Conservation (phyloP, 2,113 vertebrate species). For the Setophaga petechia region DNA sequence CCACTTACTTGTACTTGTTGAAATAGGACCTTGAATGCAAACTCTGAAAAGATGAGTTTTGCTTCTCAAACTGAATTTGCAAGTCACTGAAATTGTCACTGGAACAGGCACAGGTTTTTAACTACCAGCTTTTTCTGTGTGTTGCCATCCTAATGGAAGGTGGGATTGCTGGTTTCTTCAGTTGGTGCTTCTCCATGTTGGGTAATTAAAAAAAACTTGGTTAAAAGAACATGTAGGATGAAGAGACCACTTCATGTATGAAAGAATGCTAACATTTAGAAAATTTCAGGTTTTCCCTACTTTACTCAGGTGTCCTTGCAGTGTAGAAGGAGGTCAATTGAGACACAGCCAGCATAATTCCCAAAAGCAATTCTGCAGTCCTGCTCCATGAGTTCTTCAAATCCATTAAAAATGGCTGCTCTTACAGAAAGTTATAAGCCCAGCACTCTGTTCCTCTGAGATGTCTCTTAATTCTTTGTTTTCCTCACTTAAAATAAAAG, state of each 20-base stretch:
- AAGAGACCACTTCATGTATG: neutral
- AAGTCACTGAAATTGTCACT: neutral
- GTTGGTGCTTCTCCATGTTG: neutral
- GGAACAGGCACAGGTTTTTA: neutral
- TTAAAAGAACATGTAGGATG: neutral
- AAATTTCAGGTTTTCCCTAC: neutral
- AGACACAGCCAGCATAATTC: neutral
- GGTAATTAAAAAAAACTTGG: neutral
- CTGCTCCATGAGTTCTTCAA: neutral
- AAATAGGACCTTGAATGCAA: neutral
- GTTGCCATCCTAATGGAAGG: neutral
- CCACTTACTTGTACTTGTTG: neutral
- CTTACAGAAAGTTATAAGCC: neutral
- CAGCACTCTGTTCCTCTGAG: neutral
- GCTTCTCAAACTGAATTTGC: neutral
- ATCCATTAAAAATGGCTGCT: neutral
- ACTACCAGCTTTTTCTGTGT: neutral
- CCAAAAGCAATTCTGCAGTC: neutral
- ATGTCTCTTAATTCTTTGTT: neutral
- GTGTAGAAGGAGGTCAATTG: neutral
- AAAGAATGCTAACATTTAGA: neutral
- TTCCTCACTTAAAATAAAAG: slow-evolving; percentile 4
- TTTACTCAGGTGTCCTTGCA: neutral
- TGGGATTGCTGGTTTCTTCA: neutral
- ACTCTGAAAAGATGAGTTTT: neutral